Evolutionary conservation across 2,797 vertebrate species (phyloP), one percentile per base, ranked within the genome.

Genomic region (Chiloscyllium punctatum): DNA sequence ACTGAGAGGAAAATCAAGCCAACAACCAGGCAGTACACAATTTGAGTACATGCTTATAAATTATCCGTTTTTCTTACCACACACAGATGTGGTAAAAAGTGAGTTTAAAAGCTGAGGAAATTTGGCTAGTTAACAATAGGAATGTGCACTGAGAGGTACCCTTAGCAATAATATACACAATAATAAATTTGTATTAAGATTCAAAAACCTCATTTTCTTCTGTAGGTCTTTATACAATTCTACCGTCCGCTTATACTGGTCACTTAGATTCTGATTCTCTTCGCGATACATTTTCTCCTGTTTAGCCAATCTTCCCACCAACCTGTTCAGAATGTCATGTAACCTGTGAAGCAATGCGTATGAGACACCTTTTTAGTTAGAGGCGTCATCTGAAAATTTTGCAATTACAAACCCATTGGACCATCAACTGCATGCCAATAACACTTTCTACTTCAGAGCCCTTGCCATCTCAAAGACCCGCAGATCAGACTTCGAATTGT

Each of bases 121-220:
- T 21, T 21, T 68, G 16, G 66, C 90, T 92, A 2, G 16, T 21
- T 8, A 92, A 66, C 5, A 33, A 66, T 37, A 91, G 21, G 57
- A 88, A 15, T 25, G 33, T 33, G 51, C 13, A 62, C 48, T 30
- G 2, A 57, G 30, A 62, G 16, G n/a, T 62, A 62, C 5, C 4
- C 15, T 62, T 66, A n/a, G 37, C 92, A 18, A 84, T 42, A 37
- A 92, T 25, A 42, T 69, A 15, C 37, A 91, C 57, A 91, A 66
- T 13, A 77, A 74, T 77, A 42, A 23, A 51, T 30, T 51, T 94
- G 48, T 51, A 94, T 16, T 94, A 69, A 27, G 37, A 77, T 51
- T 74, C 30, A 15, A 33, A 69, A 95, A 99, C 99, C 97, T 98
- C 94, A 97, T 97, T 96, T 97, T 98, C 97, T 97, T 98, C 97